Percentiles rank a stretch among this genome's conserved stretches.
phyloP scores from a whole-genome alignment of 2,888 invertebrate species.

The Brachyopa scutellaris region DNA sequence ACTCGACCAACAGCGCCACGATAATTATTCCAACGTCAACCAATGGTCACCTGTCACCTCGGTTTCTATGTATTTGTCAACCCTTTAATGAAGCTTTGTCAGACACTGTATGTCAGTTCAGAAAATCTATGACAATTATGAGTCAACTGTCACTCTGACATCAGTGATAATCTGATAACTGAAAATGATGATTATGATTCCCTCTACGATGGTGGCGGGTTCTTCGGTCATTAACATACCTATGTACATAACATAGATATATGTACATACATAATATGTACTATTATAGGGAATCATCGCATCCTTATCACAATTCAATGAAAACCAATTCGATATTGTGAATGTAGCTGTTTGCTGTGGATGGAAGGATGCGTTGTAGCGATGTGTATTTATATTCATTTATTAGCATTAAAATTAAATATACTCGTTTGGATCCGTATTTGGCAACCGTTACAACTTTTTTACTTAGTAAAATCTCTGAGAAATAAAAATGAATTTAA shows the following conservation, averaged over 20 bases:
- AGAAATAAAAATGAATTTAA: too few relatives aligned
- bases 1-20: constrained; percentile 3
- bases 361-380: neutral
- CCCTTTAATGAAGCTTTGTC: neutral
- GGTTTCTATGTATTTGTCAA: too few relatives aligned
- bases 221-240: too few relatives aligned
- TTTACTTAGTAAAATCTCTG: too few relatives aligned
- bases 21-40: constrained; percentile 17
- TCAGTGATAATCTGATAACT: too few relatives aligned
- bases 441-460: too few relatives aligned
- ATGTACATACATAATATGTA: too few relatives aligned
- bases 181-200: too few relatives aligned
- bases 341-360: constrained; percentile 1
- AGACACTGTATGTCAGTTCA: neutral
- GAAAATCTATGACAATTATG: constrained; percentile 18
- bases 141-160: constrained; percentile 20
- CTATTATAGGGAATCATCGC: constrained; percentile 25
- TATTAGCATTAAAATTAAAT: constrained; percentile 1
- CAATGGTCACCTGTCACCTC: constrained; percentile 6
- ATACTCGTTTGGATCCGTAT: too few relatives aligned
- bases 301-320: constrained; percentile 15
- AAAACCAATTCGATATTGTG: constrained; percentile 26
- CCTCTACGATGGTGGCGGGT: too few relatives aligned
- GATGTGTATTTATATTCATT: constrained; percentile 7
- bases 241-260: too few relatives aligned